Evolutionary conservation across 2,113 vertebrate genomes (phyloP).

Genomic region (Alosa alosa): DNA sequence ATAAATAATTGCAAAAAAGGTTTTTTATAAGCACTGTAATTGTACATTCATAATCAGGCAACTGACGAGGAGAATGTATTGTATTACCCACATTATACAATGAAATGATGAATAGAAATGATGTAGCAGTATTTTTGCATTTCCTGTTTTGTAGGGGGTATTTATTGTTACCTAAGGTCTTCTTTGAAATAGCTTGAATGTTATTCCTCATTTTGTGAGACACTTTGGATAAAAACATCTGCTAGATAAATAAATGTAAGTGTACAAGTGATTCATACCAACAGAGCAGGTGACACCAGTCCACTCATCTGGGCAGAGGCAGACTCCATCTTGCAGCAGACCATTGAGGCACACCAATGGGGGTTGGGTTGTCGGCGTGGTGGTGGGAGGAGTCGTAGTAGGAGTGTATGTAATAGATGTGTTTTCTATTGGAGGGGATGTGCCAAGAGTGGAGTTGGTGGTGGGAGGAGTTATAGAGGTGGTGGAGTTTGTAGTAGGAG

Average conservation of each 20-base stretch:
- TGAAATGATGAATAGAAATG: no score
- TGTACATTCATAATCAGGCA: no score
- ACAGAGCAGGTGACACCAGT: constrained; percentile 35
- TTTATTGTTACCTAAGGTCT: no score
- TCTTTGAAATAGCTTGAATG: no score
- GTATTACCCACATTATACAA: no score
- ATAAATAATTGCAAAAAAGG: no score
- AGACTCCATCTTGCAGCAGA: background rate
- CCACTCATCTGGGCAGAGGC: constrained; percentile 54
- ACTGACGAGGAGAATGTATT: no score
- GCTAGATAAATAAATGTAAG: background rate
- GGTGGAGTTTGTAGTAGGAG: background rate
- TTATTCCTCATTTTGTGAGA: no score
- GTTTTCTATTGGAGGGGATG: background rate
- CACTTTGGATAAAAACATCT: no score
- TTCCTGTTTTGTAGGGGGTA: no score
- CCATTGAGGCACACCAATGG: constrained; percentile 38
- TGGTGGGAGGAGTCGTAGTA: background rate
- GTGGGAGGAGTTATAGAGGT: background rate
- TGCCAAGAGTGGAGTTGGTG: background rate
- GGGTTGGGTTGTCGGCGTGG: background rate
- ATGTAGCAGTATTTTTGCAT: no score
- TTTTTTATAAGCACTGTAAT: no score
- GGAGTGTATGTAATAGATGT: background rate
- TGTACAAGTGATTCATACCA: constrained; percentile 20